Base-by-base conservation (phyloP, 1,140 invertebrate species). In the Gerris buenoi region DNA sequence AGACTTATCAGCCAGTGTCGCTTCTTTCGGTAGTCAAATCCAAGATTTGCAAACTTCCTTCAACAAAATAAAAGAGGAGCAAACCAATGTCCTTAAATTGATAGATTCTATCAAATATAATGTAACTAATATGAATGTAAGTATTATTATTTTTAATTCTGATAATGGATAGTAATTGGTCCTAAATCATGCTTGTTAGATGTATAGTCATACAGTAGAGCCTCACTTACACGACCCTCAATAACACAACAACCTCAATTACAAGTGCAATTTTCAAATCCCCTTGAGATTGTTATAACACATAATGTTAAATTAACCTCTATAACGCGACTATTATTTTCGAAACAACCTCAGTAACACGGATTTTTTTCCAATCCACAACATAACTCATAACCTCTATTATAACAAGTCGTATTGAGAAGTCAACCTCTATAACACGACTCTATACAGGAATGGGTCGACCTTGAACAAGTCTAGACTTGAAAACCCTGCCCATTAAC, bases 11-110 rank as follows among this genome's bases (percentile, higher is more conserved):
- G 76, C 75, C n/a, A 84, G 77, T 66, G 82, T 85, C 2, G 82
- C 79, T 2, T 76, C 79, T 46, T 80, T 85, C 66, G 84, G 84
- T 1, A 84, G 83, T 66, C 80, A 80, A 70, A 78, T 83, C 68
- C 70, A 74, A 29, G 80, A 81, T 68, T 71, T 82, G 23, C 71
- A 0, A 76, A 79, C 2, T 70, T 74, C 67, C 10, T 26, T 60
- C 27, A 57, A 26, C 3, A 0, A 73, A 68, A 1, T 69, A 80
- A 23, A 78, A 79, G 65, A 75, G 76, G n/a, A 75, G 74, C 10
- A 76, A 76, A 63, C 68, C 1, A 76, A 73, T 57, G 62, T 79
- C 22, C 74, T 78, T 65, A 73, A 77, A 67, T 68, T 68, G n/a
- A 77, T 80, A 66, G 73, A 73, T 10, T 69, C 66, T 27, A 69